These are phyloP conservation scores for Anoplopoma fimbria DNA, from an alignment of 2,113 vertebrate species.

Conservation along the genomic window DNA sequence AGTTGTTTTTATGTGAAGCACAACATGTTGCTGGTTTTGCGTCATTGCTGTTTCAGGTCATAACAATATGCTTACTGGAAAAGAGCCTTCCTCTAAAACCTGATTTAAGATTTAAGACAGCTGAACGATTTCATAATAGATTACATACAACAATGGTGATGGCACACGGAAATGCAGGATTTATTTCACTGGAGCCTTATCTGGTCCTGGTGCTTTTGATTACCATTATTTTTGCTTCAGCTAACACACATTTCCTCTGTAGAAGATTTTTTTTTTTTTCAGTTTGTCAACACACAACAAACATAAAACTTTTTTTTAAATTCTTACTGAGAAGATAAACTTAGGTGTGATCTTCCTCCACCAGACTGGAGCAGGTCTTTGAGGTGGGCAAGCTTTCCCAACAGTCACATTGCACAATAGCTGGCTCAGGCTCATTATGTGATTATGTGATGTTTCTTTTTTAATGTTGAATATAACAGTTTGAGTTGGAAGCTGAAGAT, in stretches of 20 bases:
- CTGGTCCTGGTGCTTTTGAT: background rate
- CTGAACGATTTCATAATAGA: background rate
- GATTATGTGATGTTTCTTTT: background rate
- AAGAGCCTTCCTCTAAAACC: background rate
- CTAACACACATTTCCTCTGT: background rate
- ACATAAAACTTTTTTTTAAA: background rate
- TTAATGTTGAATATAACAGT: background rate
- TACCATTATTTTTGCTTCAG: background rate
- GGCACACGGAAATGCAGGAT: background rate
- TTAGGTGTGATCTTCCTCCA: background rate
- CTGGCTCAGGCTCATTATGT: background rate
- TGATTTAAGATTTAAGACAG: background rate
- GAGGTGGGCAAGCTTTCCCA: background rate
- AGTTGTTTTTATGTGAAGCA: background rate
- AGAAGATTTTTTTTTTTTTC: background rate
- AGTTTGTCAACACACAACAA: background rate
- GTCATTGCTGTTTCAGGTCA: background rate
- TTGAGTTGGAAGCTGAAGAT: background rate
- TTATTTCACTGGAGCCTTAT: background rate
- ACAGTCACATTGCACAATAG: background rate
- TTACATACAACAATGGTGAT: background rate
- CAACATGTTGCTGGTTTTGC: background rate
- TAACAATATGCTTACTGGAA: background rate
- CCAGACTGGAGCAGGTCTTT: constrained; percentile 1
- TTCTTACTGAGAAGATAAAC: background rate